These are phyloP conservation scores for Chaetodon trifasciatus DNA, from an alignment of 2,797 vertebrate species.

Conservation along the genomic window DNA sequence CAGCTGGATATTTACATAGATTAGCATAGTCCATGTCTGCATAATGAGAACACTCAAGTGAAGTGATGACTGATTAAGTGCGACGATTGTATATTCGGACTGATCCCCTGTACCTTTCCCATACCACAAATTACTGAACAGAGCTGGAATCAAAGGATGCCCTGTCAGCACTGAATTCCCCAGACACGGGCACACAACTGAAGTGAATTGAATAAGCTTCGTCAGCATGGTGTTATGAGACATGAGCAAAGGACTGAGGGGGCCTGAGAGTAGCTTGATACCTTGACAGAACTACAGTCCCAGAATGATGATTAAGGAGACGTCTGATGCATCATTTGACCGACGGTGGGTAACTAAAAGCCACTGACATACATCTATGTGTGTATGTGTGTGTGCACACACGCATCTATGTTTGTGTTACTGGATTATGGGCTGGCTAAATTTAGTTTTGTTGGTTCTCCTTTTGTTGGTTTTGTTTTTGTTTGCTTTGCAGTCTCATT, in stretches of 20 bases:
- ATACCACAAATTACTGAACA: slow-evolving; percentile 69
- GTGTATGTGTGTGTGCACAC: not conserved
- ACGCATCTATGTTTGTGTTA: slow-evolving; percentile 1
- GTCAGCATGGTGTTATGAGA: slow-evolving; percentile 68
- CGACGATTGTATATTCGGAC: slow-evolving; percentile 57
- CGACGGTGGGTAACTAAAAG: slow-evolving; percentile 46
- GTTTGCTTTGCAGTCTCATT: slow-evolving; percentile 3
- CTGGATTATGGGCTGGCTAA: not conserved
- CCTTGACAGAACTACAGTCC: slow-evolving; percentile 53
- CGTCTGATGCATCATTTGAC: slow-evolving; percentile 49
- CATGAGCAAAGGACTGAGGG: slow-evolving; percentile 57
- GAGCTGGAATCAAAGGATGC: slow-evolving; percentile 81
- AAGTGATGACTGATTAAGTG: slow-evolving; percentile 70
- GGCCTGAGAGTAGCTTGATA: slow-evolving; percentile 60
- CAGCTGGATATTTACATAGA: slow-evolving; percentile 64
- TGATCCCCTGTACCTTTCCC: slow-evolving; percentile 54
- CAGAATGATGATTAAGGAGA: slow-evolving; percentile 52
- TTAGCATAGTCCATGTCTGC: slow-evolving; percentile 56
- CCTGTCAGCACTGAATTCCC: slow-evolving; percentile 80
- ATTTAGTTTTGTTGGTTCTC: slow-evolving; percentile 8
- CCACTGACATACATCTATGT: slow-evolving; percentile 13
- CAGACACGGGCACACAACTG: slow-evolving; percentile 66
- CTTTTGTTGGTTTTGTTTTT: slow-evolving; percentile 1
- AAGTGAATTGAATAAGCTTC: slow-evolving; percentile 70
- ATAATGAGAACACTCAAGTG: slow-evolving; percentile 62